Evolutionary conservation across 2,888 invertebrate genomes (phyloP), one percentile per base, ranked within the genome.

Genomic region (Standfussiana lucernea): DNA sequence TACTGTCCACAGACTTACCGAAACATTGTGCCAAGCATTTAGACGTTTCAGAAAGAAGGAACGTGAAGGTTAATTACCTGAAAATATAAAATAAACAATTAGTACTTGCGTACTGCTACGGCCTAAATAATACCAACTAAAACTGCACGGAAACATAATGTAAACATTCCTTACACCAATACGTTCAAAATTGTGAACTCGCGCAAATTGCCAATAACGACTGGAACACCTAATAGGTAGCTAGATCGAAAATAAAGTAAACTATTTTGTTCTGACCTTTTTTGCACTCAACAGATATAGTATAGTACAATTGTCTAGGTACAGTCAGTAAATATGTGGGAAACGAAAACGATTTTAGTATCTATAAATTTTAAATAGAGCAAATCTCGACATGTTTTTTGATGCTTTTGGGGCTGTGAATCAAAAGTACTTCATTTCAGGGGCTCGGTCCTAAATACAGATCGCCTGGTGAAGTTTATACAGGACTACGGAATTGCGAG

Each of bases 1-100:
- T 90, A 89, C 92, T 92, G 93, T 95, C 93, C 92, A 92, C 91
- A 90, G 92, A 96, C 96, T 96, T 94, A 96, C 95, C 95, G 91
- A 93, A 92, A 92, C 92, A 91, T 92, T 94, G 95, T 93, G 96
- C 95, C 95, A 96, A 96, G 91, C 94, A 93, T 94, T 94, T 91
- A 93, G 91, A 91, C 91, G 92, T 92, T 35, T 92, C 92, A 93
- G 92, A 94, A 93, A 94, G 93, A 92, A 93, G 93, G 93, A 95
- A 95, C 93, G 93, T 95, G 95, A 96, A 96, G 95, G 96, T 95
- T 96, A 96, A 94, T 96, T 96, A 96, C 96, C 95, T 95, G 96
- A 94, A 96, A 96, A 94, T 91, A 94, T 91, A 93, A 93, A 95
- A 95, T 89, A 93, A 93, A 94, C 91, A 93, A 94, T 95, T 91